Base-by-base conservation (phyloP, 1,140 invertebrate genomes). In the Trichoplusia ni region DNA sequence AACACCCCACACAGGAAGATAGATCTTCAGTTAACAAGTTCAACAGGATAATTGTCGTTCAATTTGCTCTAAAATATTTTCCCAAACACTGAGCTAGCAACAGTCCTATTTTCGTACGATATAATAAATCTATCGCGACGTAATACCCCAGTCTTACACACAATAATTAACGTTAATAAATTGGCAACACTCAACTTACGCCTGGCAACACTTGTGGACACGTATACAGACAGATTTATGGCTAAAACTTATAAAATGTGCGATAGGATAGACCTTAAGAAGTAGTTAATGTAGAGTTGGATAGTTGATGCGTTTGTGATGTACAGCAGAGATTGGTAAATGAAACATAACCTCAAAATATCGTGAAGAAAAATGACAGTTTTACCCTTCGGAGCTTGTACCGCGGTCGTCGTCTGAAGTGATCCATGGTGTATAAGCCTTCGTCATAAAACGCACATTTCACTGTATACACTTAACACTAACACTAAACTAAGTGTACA, bases 371-470 rank as follows among this genome's bases (percentile, higher is more conserved):
- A 42, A 23, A 25, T 60, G 46, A 0, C 2, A 2, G 0, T 11
- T 42, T 47, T 58, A 58, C 54, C 54, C 56, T 46, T 35, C 54
- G 37, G 11, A 47, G 63, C 42, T 75, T 77, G 44, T 74, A 74
- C 49, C 72, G 73, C 60, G 71, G 82, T 18, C 35, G 53, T 35
- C 81, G 72, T 38, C 65, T 76, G 53, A 86, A 83, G 61, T 79
- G 79, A 60, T 83, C 75, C 85, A 88, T 84, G 23, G 64, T 67
- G 16, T 11, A 38, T 19, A 53, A 67, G 70, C 77, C 74, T 85
- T 88, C 59, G 85, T 88, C 85, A 88, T 88, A 83, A 88, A 46
- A 69, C 59, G 56, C 72, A 75, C 83, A 86, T 88, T 51, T 78
- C 79, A 84, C 76, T 75, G 54, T 73, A 51, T 64, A 60, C 74